These are phyloP conservation scores for Brachymystax lenok DNA, from an alignment of 2,797 vertebrate genomes.

Conservation along the genomic window DNA sequence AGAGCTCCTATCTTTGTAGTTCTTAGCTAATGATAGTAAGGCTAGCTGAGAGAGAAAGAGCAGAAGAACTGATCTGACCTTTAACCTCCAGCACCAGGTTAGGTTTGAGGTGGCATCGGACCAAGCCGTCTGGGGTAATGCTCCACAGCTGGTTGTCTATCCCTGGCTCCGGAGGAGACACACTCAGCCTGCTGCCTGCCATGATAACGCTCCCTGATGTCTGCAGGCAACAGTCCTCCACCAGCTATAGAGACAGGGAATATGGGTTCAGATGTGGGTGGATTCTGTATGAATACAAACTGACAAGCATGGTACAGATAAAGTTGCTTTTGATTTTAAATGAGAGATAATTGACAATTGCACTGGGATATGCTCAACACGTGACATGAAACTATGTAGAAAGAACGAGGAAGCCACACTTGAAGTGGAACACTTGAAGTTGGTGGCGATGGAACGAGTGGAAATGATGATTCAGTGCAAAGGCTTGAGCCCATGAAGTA, in stretches of 20 bases:
- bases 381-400: not conserved
- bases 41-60: not conserved
- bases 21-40: not conserved
- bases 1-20: not conserved
- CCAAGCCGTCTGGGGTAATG: constrained; percentile 84
- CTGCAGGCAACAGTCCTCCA: constrained; percentile 89
- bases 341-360: not conserved
- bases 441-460: not conserved
- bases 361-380: not conserved
- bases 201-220: constrained; percentile 86
- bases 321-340: not conserved
- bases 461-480: not conserved
- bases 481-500: constrained; percentile 49
- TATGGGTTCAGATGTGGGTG: not conserved
- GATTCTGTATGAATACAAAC: not conserved
- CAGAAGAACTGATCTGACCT: constrained; percentile 78
- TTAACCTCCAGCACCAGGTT: constrained; percentile 92
- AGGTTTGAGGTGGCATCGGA: constrained; percentile 85
- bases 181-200: constrained; percentile 83
- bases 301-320: not conserved
- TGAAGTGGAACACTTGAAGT: not conserved
- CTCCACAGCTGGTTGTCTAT: constrained; percentile 87
- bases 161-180: constrained; percentile 82
- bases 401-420: not conserved
- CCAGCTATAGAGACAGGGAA: constrained; percentile 71